phyloP scores from a whole-genome alignment of 2,113 vertebrate genomes.

The Eira barbara region DNA sequence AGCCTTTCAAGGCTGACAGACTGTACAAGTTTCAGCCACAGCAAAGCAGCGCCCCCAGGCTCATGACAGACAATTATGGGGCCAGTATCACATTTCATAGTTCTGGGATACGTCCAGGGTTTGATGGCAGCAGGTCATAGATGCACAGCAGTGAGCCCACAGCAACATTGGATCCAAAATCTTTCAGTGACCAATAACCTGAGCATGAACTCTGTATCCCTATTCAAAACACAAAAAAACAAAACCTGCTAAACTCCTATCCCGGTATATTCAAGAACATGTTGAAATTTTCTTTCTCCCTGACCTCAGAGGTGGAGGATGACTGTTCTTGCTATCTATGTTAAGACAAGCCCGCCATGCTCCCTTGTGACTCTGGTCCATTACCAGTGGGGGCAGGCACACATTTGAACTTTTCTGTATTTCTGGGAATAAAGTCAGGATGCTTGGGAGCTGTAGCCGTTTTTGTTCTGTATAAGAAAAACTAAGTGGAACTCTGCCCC shows the following conservation, averaged over 20 bases:
- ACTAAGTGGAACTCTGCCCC: background rate
- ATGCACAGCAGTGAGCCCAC: background rate
- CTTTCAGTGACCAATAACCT: background rate
- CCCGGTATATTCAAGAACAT: background rate
- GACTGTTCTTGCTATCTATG: background rate
- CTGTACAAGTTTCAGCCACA: background rate
- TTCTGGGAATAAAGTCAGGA: background rate
- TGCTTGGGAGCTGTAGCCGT: background rate
- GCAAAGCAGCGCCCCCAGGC: background rate
- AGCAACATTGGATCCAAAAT: background rate
- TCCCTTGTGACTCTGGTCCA: background rate
- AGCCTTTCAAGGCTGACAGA: background rate
- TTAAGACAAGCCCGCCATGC: background rate
- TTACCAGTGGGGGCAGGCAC: background rate
- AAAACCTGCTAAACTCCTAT: background rate
- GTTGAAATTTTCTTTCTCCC: background rate
- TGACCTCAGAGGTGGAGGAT: background rate
- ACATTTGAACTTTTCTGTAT: background rate
- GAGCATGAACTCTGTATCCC: background rate
- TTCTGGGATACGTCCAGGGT: constrained; percentile 22
- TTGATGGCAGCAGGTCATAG: background rate
- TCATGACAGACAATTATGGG: background rate
- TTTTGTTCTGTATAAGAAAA: background rate
- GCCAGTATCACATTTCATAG: background rate
- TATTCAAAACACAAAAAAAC: background rate